These are phyloP conservation scores for Hippasteria phrygiana DNA, from an alignment of 53 echinoderm and acorn worm species.

Conservation along the genomic window DNA sequence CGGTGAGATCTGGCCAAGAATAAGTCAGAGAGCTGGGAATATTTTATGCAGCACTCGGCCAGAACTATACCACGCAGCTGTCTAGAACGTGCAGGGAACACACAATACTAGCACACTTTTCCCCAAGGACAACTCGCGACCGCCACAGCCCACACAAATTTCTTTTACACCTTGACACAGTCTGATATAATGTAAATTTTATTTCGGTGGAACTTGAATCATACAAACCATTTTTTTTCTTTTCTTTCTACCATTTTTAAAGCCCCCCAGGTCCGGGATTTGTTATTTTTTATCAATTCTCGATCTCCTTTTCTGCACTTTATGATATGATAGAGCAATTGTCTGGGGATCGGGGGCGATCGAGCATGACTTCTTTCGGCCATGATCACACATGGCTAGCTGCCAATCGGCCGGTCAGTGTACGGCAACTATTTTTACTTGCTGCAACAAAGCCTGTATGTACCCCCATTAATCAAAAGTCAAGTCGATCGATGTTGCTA, in stretches of 20 bases:
- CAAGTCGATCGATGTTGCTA: not conserved
- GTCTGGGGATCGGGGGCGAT: not conserved
- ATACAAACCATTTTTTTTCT: not conserved
- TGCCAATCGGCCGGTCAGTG: not conserved
- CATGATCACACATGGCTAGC: constrained; percentile 5
- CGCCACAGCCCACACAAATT: not conserved
- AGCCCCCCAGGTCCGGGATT: not conserved
- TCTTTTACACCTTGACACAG: not conserved
- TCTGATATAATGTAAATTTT: not conserved
- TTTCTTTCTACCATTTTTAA: not conserved
- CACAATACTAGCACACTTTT: not conserved
- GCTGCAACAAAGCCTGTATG: not conserved
- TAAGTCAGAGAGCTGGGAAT: not conserved
- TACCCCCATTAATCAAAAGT: constrained; percentile 7
- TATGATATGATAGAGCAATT: not conserved
- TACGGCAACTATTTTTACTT: constrained; percentile 13
- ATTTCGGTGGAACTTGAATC: not conserved
- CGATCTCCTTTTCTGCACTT: constrained; percentile 4
- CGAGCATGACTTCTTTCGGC: not conserved
- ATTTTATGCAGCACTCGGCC: constrained; percentile 11
- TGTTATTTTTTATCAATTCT: constrained; percentile 16
- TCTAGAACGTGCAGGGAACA: not conserved
- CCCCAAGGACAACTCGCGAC: not conserved
- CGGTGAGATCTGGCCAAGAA: constrained; percentile 5
- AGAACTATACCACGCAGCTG: constrained; percentile 10